Conservation (phyloP, 2,888 invertebrate genomes). For the Buathra laborator region DNA sequence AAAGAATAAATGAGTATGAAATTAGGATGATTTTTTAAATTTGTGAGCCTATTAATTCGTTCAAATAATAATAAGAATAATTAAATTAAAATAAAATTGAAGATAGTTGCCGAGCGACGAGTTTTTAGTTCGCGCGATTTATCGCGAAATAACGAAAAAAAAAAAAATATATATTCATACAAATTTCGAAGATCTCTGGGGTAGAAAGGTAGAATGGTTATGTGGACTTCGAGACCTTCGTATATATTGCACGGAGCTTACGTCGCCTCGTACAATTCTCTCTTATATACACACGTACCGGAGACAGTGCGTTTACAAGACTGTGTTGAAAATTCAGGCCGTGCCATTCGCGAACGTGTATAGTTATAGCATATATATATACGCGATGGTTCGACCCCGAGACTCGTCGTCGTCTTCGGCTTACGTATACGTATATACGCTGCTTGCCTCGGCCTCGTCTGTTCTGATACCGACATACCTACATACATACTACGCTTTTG, state of each 20-base stretch:
- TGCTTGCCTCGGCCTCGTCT: constrained; percentile 40
- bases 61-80: too few relatives aligned
- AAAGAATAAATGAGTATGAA: too few relatives aligned
- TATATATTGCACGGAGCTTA: background rate
- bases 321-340: constrained; percentile 36
- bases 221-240: too few relatives aligned
- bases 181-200: too few relatives aligned
- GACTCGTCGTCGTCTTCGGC: constrained; percentile 28
- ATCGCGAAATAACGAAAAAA: too few relatives aligned
- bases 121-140: too few relatives aligned
- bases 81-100: too few relatives aligned
- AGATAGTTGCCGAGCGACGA: too few relatives aligned
- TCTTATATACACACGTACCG: background rate
- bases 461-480: background rate
- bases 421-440: background rate
- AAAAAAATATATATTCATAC: too few relatives aligned
- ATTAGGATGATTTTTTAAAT: too few relatives aligned
- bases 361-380: constrained; percentile 8
- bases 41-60: too few relatives aligned
- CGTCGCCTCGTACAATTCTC: background rate
- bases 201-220: too few relatives aligned
- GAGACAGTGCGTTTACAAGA: background rate
- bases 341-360: constrained; percentile 26
- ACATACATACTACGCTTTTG: background rate
- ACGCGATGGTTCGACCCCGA: constrained; percentile 15